Evolutionary conservation across 2,113 vertebrate genomes (phyloP).

Genomic region (Cyrtonyx montezumae): DNA sequence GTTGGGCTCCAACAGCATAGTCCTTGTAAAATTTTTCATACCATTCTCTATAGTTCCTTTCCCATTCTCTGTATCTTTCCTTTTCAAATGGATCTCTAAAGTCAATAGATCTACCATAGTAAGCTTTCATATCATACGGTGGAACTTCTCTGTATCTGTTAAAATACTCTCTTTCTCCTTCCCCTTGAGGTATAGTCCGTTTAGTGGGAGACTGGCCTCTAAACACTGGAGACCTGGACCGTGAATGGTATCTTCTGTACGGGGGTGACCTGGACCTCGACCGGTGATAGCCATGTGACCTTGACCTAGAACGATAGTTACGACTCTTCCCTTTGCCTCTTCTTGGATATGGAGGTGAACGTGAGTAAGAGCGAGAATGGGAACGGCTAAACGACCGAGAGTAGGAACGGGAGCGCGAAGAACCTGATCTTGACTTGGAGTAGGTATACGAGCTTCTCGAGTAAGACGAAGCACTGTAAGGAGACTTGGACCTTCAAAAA

Average conservation of each 20-base stretch:
- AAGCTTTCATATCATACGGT: conserved; percentile 88
- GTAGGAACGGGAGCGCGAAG: conserved; percentile 87
- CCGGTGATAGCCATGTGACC: conserved; percentile 88
- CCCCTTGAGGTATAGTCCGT: conserved; percentile 81
- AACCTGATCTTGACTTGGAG: conserved; percentile 88
- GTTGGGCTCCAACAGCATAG: conserved; percentile 81
- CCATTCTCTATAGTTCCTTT: conserved; percentile 92
- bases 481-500: conserved; percentile 91
- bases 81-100: conserved; percentile 88
- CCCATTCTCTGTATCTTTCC: conserved; percentile 91
- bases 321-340: conserved; percentile 85
- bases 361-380: conserved; percentile 87
- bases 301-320: conserved; percentile 85
- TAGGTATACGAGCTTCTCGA: conserved; percentile 90
- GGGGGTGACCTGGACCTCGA: conserved; percentile 90
- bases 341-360: conserved; percentile 83
- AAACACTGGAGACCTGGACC: conserved; percentile 86
- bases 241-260: conserved; percentile 84
- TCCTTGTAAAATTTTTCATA: conserved; percentile 92
- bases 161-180: conserved; percentile 82
- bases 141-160: conserved; percentile 86
- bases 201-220: conserved; percentile 88
- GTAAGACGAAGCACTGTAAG: conserved; percentile 87
- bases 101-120: conserved; percentile 79
- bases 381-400: conserved; percentile 92